Evolutionary conservation across 2,113 vertebrate species (phyloP), one percentile per base, ranked within the genome.

Genomic region (Bathybates hornii): DNA sequence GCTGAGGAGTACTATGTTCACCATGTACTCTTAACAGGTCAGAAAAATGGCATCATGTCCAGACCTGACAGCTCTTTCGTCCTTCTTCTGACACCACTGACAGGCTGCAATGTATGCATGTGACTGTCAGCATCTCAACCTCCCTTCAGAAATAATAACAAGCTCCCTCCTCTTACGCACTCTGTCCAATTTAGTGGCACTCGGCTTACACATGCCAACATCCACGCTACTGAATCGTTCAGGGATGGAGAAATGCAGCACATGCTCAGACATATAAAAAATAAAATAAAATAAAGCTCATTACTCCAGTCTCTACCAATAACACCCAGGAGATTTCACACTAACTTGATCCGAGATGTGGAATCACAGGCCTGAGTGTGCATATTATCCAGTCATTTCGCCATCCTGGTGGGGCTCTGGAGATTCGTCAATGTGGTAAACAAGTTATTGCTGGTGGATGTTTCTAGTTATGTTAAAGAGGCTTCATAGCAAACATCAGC

Each of bases 301-400:
- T 57, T 80, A 76, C 34, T 78, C 61, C 21, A 14, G 29, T 43
- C 50, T 63, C 45, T 84, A 57, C 11, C 54, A 50, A 66, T 80
- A 66, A 87, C 81, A 71, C 91, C 89, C 87, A 59, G 7, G 45
- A 89, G 93, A 91, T 84, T 89, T 86, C 61, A 59, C 86, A 82
- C 59, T 61, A 71, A 80, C 84, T 85, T 90, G 86, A 82, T 89
- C 59, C 54, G 82, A 93, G 78, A 89, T 48, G 80, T 79, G 57
- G 82, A 91, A 91, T 90, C 88, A 87, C 8, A 86, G 61, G 73
- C 87, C 80, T 91, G 84, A 90, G 79, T 88, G 91, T 89, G 85
- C 91, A 93, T 92, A 92, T 93, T 91, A 94, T 81, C 38, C 81
- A 87, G 86, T 84, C 59, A 73, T 85, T 91, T 81, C 86, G 54